A percentile compares a stretch with the other conserved stretches of the same genome.
Conservation (phyloP, 2,113 vertebrate species). For the Pangasianodon gigas region DNA sequence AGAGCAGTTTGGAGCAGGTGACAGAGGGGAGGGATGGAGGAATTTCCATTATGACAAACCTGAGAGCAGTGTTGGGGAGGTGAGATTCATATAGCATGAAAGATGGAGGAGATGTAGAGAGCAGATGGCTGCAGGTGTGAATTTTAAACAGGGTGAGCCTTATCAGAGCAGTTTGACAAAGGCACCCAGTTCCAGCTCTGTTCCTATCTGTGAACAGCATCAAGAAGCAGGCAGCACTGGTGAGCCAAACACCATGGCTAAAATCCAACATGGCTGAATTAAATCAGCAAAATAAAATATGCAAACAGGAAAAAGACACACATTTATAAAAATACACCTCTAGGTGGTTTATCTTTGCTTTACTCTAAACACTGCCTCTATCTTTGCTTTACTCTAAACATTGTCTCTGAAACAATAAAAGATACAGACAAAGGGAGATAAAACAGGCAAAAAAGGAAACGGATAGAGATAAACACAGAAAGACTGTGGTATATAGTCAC, state of each 20-base stretch:
- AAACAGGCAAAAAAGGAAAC: not conserved
- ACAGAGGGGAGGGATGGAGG: not conserved
- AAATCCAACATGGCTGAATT: slow-evolving; percentile 1
- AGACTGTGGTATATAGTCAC: not conserved
- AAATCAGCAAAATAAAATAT: not conserved
- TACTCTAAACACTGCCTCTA: not conserved
- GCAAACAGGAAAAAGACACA: not conserved
- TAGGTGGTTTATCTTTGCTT: not conserved
- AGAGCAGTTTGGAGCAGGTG: slow-evolving; percentile 3
- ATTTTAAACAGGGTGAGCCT: slow-evolving; percentile 16
- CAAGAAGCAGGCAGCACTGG: not conserved
- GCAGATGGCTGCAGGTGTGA: not conserved
- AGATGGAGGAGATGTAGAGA: slow-evolving; percentile 5
- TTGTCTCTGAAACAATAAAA: not conserved
- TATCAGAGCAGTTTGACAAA: slow-evolving; percentile 11
- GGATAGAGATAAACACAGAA: not conserved
- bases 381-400: not conserved
- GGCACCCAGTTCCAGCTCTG: not conserved
- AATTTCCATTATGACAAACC: slow-evolving; percentile 16
- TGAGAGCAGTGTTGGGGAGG: not conserved
- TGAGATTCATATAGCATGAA: slow-evolving; percentile 17
- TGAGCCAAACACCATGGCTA: not conserved
- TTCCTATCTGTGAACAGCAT: not conserved
- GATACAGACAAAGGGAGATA: not conserved
- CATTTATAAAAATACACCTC: not conserved